Percentiles rank a stretch among this genome's conserved stretches.
Conservation (phyloP, 2,797 vertebrate species). For the Menidia menidia region DNA sequence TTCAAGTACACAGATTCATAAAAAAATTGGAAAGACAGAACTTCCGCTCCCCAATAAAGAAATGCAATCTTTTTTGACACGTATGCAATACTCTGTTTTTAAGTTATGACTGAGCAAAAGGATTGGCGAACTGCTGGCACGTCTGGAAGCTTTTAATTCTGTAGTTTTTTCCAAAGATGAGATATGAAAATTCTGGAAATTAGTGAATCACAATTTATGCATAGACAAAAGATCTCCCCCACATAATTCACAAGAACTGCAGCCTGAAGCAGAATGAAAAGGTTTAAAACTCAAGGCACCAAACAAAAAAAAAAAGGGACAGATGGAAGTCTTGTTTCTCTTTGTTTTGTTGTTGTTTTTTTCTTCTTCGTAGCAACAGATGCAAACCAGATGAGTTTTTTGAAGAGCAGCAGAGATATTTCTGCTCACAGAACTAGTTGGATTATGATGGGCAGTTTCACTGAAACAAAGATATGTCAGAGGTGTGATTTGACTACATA, state of each 20-base stretch:
- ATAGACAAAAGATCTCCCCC: background rate
- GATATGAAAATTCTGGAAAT: background rate
- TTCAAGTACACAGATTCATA: too few relatives aligned
- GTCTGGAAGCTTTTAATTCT: background rate
- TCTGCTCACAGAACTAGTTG: constrained; percentile 18
- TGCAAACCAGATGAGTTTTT: constrained; percentile 48
- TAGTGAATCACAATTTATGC: background rate
- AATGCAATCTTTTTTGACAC: too few relatives aligned
- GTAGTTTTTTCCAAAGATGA: background rate
- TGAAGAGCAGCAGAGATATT: constrained; percentile 21
- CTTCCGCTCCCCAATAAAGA: too few relatives aligned
- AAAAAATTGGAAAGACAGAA: too few relatives aligned
- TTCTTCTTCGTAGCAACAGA: constrained; percentile 26
- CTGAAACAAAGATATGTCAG: background rate
- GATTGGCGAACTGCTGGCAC: background rate
- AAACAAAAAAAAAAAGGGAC: background rate
- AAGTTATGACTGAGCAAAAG: background rate
- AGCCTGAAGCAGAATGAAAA: background rate
- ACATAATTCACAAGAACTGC: background rate
- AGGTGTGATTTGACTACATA: background rate
- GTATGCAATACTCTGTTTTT: too few relatives aligned
- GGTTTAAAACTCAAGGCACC: constrained; percentile 1
- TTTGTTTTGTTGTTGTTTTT: constrained; percentile 9
- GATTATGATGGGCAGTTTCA: constrained; percentile 1
- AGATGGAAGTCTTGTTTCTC: constrained; percentile 20